These are phyloP conservation scores for Drosophila murphyi DNA, from an alignment of 1,140 invertebrate species.

Conservation along the genomic window DNA sequence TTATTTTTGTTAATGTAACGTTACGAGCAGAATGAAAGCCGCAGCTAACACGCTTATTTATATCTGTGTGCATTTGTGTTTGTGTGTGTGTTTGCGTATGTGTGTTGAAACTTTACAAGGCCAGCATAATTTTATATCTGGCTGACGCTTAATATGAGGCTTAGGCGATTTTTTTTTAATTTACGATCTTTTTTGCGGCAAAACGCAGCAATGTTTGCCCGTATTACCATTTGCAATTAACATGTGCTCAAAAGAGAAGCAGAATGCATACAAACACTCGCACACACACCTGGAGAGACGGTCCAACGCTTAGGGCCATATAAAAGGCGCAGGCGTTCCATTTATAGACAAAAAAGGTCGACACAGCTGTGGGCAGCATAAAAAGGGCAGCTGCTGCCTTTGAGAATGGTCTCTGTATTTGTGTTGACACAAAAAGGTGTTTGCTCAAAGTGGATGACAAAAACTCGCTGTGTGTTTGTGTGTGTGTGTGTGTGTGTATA, in stretches of 20 bases:
- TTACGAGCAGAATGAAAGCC: conserved; percentile 31
- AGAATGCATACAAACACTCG: neutral
- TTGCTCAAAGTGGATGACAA: conserved; percentile 52
- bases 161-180: conserved; percentile 59
- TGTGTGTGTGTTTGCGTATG: conserved; percentile 13
- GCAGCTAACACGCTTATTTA: conserved; percentile 25
- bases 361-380: conserved; percentile 54
- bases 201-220: conserved; percentile 59
- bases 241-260: conserved; percentile 11
- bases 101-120: conserved; percentile 58
- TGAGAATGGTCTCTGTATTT: conserved; percentile 22
- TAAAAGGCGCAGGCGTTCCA: conserved; percentile 44
- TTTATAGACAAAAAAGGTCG: conserved; percentile 67
- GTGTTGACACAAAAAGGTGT: conserved; percentile 56
- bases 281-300: conserved; percentile 34
- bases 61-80: conserved; percentile 4
- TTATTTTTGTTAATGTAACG: conserved; percentile 4
- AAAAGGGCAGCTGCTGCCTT: conserved; percentile 71
- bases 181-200: conserved; percentile 50
- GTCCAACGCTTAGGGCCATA: conserved; percentile 26
- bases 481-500: neutral
- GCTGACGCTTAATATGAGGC: conserved; percentile 74
- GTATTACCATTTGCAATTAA: conserved; percentile 65
- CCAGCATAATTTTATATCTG: conserved; percentile 71
- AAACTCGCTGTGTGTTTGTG: conserved; percentile 1